Conservation (phyloP, 2,888 invertebrate genomes). For the Chloromyia formosa region DNA sequence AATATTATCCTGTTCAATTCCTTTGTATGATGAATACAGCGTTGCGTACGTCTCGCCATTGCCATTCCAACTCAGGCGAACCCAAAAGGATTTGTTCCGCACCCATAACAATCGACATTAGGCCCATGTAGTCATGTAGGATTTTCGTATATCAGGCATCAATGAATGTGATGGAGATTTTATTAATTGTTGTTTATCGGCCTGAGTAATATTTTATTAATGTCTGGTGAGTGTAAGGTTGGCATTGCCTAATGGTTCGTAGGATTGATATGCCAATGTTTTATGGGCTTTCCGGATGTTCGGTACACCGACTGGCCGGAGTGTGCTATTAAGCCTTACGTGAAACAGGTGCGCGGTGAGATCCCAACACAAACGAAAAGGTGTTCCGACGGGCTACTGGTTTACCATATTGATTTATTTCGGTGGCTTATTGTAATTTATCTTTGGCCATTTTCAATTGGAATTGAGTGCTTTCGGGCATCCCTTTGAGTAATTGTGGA, state of each 20-base stretch:
- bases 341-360: slow-evolving; percentile 33
- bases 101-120: not conserved
- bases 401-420: slow-evolving; percentile 37
- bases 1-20: slow-evolving; percentile 16
- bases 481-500: slow-evolving; percentile 9
- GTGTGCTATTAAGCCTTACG: not conserved
- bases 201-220: slow-evolving; percentile 33
- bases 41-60: not conserved
- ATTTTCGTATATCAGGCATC: slow-evolving; percentile 7
- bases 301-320: not conserved
- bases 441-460: slow-evolving; percentile 16
- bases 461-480: slow-evolving; percentile 28
- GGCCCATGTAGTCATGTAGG: not conserved
- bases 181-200: slow-evolving; percentile 41
- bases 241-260: slow-evolving; percentile 20
- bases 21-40: not conserved
- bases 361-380: not conserved
- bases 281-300: slow-evolving; percentile 17
- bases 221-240: slow-evolving; percentile 2
- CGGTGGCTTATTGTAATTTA: slow-evolving; percentile 37
- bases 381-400: not conserved
- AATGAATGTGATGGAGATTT: slow-evolving; percentile 28
- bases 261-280: slow-evolving; percentile 29
- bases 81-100: slow-evolving; percentile 27
- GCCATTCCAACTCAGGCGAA: not conserved